phyloP scores from a whole-genome alignment of 2,113 vertebrate genomes.

The Penelope pileata region DNA sequence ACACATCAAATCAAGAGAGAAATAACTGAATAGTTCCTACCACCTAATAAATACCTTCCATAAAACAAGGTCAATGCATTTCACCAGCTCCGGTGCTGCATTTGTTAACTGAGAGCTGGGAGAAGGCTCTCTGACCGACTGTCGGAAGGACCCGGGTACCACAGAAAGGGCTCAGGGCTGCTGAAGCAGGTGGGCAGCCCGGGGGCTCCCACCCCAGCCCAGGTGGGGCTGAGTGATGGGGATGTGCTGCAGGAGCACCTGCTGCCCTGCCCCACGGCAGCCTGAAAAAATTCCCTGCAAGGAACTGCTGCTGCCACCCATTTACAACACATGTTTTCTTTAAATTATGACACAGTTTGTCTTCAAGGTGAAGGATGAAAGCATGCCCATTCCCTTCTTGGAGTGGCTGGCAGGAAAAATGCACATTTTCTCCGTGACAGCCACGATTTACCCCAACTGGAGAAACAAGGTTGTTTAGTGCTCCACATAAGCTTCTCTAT shows the following conservation, averaged over 20 bases:
- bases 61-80: neutral
- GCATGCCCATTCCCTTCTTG: neutral
- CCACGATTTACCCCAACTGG: neutral
- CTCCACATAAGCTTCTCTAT: constrained; percentile 23
- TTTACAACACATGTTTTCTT: neutral
- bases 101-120: neutral
- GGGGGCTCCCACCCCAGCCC: neutral
- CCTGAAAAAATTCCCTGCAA: neutral
- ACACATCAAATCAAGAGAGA: constrained; percentile 32
- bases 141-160: neutral
- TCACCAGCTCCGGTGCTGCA: neutral
- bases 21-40: neutral
- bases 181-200: neutral
- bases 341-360: neutral
- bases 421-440: neutral
- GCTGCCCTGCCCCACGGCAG: neutral
- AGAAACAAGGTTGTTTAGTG: constrained; percentile 38
- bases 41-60: neutral
- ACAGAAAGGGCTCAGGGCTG: neutral
- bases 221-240: neutral
- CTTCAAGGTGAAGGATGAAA: constrained; percentile 4
- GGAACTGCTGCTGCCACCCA: neutral
- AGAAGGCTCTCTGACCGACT: neutral
- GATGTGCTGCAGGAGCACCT: neutral
- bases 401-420: neutral